These are phyloP conservation scores for Dendronephthya gigantea DNA, from an alignment of 64 coral and sea anemone species.

Conservation along the genomic window DNA sequence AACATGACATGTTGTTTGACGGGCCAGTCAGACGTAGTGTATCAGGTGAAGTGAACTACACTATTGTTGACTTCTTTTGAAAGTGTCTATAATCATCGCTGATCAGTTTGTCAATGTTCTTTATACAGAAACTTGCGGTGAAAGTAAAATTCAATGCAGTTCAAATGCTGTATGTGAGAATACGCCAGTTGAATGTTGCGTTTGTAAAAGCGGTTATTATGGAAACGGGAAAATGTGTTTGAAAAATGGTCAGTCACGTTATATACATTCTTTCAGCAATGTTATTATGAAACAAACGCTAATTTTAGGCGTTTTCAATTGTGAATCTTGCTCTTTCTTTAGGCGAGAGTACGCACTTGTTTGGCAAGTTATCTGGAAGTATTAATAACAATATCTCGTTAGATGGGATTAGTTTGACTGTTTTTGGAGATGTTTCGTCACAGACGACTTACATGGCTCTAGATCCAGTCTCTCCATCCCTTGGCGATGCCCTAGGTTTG, in stretches of 20 bases:
- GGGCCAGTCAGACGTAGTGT: too few species aligned
- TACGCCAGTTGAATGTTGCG: background rate
- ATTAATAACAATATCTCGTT: background rate
- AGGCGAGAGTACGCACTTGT: background rate
- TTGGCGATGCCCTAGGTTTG: background rate
- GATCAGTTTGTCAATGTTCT: background rate
- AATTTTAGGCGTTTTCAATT: too few species aligned
- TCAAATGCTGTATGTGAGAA: background rate
- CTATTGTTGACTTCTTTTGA: too few species aligned
- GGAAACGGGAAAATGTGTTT: conserved; percentile 1
- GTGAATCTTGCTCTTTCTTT: background rate
- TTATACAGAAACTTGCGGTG: background rate
- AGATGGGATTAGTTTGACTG: background rate
- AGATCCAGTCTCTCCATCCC: background rate
- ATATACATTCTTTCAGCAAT: too few species aligned
- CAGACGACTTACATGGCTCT: background rate
- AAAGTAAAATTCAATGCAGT: background rate
- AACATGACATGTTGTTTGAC: too few species aligned
- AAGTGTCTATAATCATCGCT: too few species aligned
- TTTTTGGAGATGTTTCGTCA: background rate
- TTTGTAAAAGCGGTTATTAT: background rate
- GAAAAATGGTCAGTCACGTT: background rate
- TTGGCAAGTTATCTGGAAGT: background rate
- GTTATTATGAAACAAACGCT: background rate
- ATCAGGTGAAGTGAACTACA: too few species aligned